Base-by-base conservation (phyloP, 2,797 vertebrate species). In the Hydrocynus forskahlii region DNA sequence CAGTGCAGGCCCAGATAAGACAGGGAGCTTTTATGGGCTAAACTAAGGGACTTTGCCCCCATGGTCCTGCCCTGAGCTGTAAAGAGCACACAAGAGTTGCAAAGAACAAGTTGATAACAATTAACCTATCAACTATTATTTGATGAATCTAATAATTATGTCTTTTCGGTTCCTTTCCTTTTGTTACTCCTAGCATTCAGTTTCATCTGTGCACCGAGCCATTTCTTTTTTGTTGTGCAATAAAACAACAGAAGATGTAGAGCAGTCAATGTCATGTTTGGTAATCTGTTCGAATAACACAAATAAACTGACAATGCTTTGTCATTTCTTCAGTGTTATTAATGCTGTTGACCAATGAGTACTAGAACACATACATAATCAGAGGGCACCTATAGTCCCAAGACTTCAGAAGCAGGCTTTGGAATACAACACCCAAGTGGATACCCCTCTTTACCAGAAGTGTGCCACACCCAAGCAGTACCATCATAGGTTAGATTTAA, bases 1-100 rank as follows among this genome's bases (percentile, higher is more conserved):
- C 67, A 52, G 63, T 43, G 17, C 21, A 6, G 45, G 60, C 4
- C 38, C 17, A 78, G 75, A 85, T 81, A 82, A 82, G 66, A 29
- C 8, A 45, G 13, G 17, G 35, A 19, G 71, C 35, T 54, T 81
- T 79, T 81, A 73, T 71, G 59, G 70, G 68, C 62, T 7, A 21
- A 35, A 55, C 29, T 55, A 23, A 1, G 21, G 57, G 75, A 84
- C 83, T 79, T 79, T 77, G 69, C 45, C 45, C 79, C 54, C 23
- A 29, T 79, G 35, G 23, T 23, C 55, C 55, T 69, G 29, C 68
- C 77, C n/a, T n/a, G 25, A 80, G 45, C 45, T 76, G 25, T 13
- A 40, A 60, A 16, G 43, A 79, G 60, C 66, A 59, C 21, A 14
- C 5, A 10, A 19, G n/a, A 1, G 45, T 16, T 70, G 43, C 16